These are phyloP conservation scores for Yasuhikotakia modesta DNA, from an alignment of 2,797 vertebrate species.

Conservation along the genomic window DNA sequence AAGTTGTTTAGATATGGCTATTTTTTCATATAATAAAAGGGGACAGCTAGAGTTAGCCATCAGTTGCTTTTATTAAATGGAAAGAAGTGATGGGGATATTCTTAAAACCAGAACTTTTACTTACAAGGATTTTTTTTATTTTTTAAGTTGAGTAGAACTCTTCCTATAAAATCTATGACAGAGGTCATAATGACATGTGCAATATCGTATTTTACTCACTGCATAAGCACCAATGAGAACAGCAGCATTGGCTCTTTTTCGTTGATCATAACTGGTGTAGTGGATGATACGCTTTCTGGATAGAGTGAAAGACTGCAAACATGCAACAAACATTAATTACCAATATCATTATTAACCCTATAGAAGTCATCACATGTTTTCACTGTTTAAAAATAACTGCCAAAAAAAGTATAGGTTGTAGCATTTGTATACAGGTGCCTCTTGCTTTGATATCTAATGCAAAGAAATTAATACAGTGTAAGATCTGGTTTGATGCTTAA, in stretches of 20 bases:
- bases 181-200: neutral
- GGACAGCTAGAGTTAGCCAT: no score
- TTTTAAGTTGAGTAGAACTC: neutral
- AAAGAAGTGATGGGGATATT: no score
- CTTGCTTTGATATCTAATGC: neutral
- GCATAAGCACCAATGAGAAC: conserved; percentile 89
- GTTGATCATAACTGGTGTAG: conserved; percentile 87
- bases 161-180: neutral
- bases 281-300: conserved; percentile 89
- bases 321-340: conserved; percentile 31
- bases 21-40: no score
- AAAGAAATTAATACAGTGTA: neutral
- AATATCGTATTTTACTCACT: conserved; percentile 71
- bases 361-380: neutral
- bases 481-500: no score
- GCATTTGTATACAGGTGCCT: neutral
- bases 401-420: neutral
- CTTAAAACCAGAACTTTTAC: no score
- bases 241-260: conserved; percentile 89
- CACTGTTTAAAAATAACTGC: neutral
- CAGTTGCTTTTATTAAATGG: no score
- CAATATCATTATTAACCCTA: neutral
- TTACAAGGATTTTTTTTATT: neutral
- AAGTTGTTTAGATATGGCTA: no score
- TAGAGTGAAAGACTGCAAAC: conserved; percentile 84